phyloP scores from a whole-genome alignment of 2,113 vertebrate species.

The Ailuropoda melanoleuca region DNA sequence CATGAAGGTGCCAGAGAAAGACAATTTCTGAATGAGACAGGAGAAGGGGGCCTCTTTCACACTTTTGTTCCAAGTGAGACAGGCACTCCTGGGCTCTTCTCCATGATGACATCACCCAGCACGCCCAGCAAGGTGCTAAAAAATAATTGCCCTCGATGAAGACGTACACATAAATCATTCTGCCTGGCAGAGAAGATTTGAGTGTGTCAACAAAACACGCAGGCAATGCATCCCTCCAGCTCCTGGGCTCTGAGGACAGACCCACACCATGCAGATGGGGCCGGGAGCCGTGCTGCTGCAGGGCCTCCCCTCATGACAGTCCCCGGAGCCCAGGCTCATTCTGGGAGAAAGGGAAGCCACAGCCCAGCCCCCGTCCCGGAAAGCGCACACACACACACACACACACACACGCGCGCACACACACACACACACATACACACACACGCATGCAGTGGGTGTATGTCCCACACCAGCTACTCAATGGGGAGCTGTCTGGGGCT shows the following conservation, averaged over 20 bases:
- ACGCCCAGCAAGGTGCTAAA: conserved; percentile 67
- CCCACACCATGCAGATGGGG: background rate
- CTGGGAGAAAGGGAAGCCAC: background rate
- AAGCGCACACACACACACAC: background rate
- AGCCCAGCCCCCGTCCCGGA: fast-evolving
- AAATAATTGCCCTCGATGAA: conserved; percentile 70
- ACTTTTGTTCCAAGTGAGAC: background rate
- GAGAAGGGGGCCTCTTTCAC: background rate
- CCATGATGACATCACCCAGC: conserved; percentile 63
- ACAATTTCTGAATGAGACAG: background rate
- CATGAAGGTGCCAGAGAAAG: background rate
- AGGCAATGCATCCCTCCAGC: background rate
- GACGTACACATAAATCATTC: conserved; percentile 62
- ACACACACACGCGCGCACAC: too few species aligned
- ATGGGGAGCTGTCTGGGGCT: background rate
- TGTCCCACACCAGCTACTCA: background rate
- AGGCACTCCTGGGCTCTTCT: background rate
- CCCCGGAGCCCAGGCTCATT: background rate
- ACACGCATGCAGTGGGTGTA: too few species aligned
- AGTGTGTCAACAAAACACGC: conserved; percentile 31
- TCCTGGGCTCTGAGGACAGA: background rate
- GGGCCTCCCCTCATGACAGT: background rate
- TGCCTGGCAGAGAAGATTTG: conserved; percentile 34
- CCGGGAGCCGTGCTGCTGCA: background rate
- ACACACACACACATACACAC: too few species aligned